These are phyloP conservation scores for Capromys pilorides DNA, from an alignment of 2,797 vertebrate species.

Conservation along the genomic window DNA sequence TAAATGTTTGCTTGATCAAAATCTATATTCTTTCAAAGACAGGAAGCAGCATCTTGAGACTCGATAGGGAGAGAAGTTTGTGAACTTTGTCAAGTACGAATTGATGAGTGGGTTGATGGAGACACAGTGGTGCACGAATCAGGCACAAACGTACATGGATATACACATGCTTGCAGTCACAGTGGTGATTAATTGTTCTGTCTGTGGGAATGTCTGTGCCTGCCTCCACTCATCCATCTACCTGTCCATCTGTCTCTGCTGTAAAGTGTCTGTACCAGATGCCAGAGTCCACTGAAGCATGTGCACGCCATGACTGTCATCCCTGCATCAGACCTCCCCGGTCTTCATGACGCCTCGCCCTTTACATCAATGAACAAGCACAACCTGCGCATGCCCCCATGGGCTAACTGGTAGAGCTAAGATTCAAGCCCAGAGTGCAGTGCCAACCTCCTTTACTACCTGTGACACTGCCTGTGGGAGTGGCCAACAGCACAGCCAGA, in stretches of 20 bases:
- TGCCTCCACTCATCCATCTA: not conserved
- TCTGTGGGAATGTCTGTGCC: fast-evolving
- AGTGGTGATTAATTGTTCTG: too few relatives aligned
- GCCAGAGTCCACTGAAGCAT: not conserved
- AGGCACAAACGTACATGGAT: not conserved
- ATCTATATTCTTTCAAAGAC: not conserved
- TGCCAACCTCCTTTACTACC: not conserved
- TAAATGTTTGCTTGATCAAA: not conserved
- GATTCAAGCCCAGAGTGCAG: not conserved
- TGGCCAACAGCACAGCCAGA: not conserved
- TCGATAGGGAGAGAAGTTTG: not conserved
- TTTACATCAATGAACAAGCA: not conserved
- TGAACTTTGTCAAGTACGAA: not conserved
- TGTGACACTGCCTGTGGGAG: fast-evolving
- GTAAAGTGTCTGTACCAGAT: not conserved
- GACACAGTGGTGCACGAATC: fast-evolving
- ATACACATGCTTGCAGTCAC: fast-evolving
- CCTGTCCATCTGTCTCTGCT: not conserved
- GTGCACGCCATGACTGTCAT: not conserved
- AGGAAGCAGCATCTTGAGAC: not conserved
- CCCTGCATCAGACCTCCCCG: not conserved
- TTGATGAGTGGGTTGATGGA: not conserved
- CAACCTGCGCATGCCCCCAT: not conserved
- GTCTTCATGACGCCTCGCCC: not conserved
- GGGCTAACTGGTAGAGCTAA: not conserved